A percentile compares a stretch with the other conserved stretches of the same genome.
phyloP scores from a whole-genome alignment of 2,888 invertebrate species.

The Noctua pronuba region DNA sequence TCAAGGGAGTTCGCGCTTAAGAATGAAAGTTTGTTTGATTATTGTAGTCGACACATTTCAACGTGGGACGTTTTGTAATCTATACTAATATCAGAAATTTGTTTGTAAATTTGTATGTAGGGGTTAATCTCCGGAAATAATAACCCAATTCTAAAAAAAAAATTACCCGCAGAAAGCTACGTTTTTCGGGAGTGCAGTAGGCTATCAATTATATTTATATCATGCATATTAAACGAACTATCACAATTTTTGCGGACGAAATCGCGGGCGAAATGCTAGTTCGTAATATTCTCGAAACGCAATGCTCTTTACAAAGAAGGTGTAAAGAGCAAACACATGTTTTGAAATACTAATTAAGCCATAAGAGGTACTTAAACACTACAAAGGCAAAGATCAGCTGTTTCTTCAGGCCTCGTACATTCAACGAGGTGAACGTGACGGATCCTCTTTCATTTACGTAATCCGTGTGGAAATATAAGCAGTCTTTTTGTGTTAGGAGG shows the following conservation, averaged over 20 bases:
- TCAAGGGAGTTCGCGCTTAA: constrained; percentile 15
- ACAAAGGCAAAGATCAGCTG: not conserved
- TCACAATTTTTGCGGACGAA: too few species aligned
- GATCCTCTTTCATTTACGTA: constrained; percentile 11
- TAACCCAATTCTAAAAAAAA: too few species aligned
- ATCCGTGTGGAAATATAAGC: not conserved
- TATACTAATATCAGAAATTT: too few species aligned
- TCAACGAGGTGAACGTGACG: not conserved
- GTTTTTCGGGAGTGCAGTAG: too few species aligned
- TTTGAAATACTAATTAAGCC: constrained; percentile 7
- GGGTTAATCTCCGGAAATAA: too few species aligned
- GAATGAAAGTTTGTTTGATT: constrained; percentile 28
- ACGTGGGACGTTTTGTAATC: not conserved
- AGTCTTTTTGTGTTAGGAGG: not conserved
- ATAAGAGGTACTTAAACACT: not conserved
- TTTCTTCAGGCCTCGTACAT: not conserved
- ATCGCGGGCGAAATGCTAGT: too few species aligned
- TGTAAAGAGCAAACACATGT: not conserved
- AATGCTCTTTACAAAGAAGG: not conserved
- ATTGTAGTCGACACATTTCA: constrained; percentile 15
- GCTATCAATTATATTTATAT: too few species aligned
- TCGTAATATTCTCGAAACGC: not conserved
- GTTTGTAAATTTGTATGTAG: too few species aligned
- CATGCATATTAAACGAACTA: too few species aligned
- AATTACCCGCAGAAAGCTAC: too few species aligned